A percentile compares a stretch with the other conserved stretches of the same genome.
Conservation (phyloP, 64 coral and sea anemone species). For the Cladopsammia gracilis region DNA sequence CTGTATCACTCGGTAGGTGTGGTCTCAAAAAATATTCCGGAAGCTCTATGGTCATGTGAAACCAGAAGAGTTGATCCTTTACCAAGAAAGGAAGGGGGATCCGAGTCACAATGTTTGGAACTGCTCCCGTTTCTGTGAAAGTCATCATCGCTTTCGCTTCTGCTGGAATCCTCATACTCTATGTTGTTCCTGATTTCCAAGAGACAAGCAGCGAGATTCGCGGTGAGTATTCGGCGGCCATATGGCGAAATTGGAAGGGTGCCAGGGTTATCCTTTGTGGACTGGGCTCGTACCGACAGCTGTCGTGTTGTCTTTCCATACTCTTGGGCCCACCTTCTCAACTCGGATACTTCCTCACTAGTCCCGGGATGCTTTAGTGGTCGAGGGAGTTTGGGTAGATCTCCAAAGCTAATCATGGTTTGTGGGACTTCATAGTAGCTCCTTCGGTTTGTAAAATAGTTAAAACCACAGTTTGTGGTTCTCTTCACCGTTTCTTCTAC, state of each 20-base stretch:
- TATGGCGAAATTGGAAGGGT: conserved; percentile 54
- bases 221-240: neutral
- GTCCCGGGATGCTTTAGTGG: conserved; percentile 28
- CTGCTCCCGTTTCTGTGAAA: too few relatives aligned
- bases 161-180: conserved; percentile 15
- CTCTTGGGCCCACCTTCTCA: conserved; percentile 39
- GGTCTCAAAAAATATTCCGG: conserved; percentile 43
- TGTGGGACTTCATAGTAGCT: conserved; percentile 52
- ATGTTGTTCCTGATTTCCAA: conserved; percentile 31
- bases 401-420: conserved; percentile 49
- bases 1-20: neutral
- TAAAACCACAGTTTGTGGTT: conserved; percentile 55
- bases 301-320: conserved; percentile 25
- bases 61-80: conserved; percentile 55
- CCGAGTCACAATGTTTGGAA: too few relatives aligned
- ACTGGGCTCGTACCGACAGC: conserved; percentile 45
- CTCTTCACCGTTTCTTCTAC: conserved; percentile 63
- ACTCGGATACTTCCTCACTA: neutral
- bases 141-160: too few relatives aligned
- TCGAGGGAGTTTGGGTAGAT: conserved; percentile 51
- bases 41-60: conserved; percentile 39
- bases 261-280: too few relatives aligned
- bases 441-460: conserved; percentile 41
- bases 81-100: too few relatives aligned
- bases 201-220: conserved; percentile 37